Evolutionary conservation across 2,797 vertebrate genomes (phyloP), one percentile per base, ranked within the genome.

Genomic region (Notolabrus celidotus): DNA sequence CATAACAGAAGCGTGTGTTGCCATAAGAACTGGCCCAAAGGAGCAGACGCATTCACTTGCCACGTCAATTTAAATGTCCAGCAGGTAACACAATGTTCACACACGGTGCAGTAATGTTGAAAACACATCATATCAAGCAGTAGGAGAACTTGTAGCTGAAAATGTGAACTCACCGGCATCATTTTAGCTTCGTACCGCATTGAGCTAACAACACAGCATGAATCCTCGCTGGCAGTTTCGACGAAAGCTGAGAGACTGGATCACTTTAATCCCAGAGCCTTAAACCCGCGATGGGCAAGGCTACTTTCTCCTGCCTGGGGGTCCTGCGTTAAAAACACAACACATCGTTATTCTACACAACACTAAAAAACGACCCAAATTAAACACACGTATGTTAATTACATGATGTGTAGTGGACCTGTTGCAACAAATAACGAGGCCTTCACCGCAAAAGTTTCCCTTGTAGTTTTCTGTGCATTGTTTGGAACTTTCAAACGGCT

Each of bases 181-280:
- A 98, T 98, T 82, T 95, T 97, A 92, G 95, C 94, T 86, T 95
- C 95, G 95, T 96, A 95, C 88, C 96, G 94, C 96, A 97, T 97
- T 92, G 93, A 94, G 90, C 92, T 88, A 67, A 71, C 51, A 47
- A 52, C 74, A 62, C 86, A 76, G 79, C 78, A 85, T 74, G 80
- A 89, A 88, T 82, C 77, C 79, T 70, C 76, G 43, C 73, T 36
- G 85, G 76, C 74, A 79, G 91, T 92, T 90, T 91, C 88, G 88
- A 87, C 87, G 87, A 88, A 88, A 88, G 83, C 86, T 59, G 52
- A 14, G 50, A 68, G 74, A 82, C 85, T 72, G 77, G 49, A 86
- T 70, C 79, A 74, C 76, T 85, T 81, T 81, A 91, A 91, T 88
- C 85, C 81, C 58, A 34, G 45, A 88, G 71, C 61, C 71, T 69